phyloP scores from a whole-genome alignment of 2,888 invertebrate genomes.

The Metacarcinus magister region DNA sequence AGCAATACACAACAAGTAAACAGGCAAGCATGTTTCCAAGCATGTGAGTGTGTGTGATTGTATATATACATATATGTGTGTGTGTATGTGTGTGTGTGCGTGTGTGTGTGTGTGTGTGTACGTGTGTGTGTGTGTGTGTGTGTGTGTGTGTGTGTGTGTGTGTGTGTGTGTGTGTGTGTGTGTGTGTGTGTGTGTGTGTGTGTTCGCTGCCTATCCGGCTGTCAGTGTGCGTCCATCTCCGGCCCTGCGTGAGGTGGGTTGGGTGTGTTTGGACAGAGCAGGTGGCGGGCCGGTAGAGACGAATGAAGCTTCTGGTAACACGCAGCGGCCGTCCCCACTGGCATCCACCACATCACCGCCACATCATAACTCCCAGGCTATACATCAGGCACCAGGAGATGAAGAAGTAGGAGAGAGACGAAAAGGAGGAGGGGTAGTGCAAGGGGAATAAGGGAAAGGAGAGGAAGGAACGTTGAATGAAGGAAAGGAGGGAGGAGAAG shows the following conservation, averaged over 20 bases:
- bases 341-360: background rate
- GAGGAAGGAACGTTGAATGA: background rate
- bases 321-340: background rate
- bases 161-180: too few species aligned
- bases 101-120: background rate
- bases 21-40: background rate
- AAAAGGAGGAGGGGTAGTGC: background rate
- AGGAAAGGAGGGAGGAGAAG: background rate
- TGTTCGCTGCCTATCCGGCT: background rate
- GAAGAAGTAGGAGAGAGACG: background rate
- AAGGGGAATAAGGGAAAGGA: background rate
- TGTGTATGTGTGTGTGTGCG: background rate
- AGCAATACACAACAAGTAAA: slow-evolving; percentile 13
- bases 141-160: background rate
- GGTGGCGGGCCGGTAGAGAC: background rate
- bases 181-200: background rate
- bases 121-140: background rate
- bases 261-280: background rate
- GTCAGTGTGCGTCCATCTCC: background rate
- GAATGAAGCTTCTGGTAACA: slow-evolving; percentile 40
- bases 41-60: background rate
- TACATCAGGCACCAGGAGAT: background rate
- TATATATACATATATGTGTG: background rate
- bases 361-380: background rate
- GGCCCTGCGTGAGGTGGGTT: background rate